Evolutionary conservation across 2,888 invertebrate species (phyloP), one percentile per base, ranked within the genome.

Genomic region (Teinopalpus imperialis): DNA sequence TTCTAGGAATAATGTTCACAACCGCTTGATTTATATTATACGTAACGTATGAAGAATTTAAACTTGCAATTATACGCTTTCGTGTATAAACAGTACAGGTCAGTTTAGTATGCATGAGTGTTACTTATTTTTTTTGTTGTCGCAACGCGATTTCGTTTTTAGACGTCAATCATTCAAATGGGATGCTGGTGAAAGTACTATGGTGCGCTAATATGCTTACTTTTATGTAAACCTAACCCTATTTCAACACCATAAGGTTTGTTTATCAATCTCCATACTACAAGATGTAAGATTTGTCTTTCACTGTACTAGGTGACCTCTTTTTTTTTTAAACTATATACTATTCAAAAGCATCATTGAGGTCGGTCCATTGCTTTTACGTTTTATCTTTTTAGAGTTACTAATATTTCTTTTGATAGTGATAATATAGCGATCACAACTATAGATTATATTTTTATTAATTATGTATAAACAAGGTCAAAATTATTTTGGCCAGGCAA

Each of bases 181-280:
- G 30, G 44, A 44, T 37, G 44, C 31, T 37, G 44, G 44, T 44
- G 44, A 44, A 44, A 44, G 44, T 44, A 18, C 14, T 10, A 13
- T 26, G 12, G 4, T 20, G n/a, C 13, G 30, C 6, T 37, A 21
- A 39, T 39, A 29, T 10, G 18, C 20, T 20, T 20, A 9, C 18
- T 18, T 4, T 9, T 1, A 18, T 13, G 14, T 24, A n/a, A 2
- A 3, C 2, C 10, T 6, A 27, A 29, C 39, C 6, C 10, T 39
- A 39, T 29, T 8, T 0, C 21, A 13, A 2, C 6, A 20, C 0
- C 1, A 3, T 39, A 39, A 39, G 39, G 29, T 39, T 20, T 9
- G 3, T 16, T 26, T n/a, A n/a, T n/a, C n/a, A n/a, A n/a, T n/a
- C n/a, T n/a, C n/a, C n/a, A n/a, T n/a, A n/a, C n/a, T n/a, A n/a